These are phyloP conservation scores for Psittacula cyanocephala DNA, from an alignment of 2,113 vertebrate species.

Conservation along the genomic window DNA sequence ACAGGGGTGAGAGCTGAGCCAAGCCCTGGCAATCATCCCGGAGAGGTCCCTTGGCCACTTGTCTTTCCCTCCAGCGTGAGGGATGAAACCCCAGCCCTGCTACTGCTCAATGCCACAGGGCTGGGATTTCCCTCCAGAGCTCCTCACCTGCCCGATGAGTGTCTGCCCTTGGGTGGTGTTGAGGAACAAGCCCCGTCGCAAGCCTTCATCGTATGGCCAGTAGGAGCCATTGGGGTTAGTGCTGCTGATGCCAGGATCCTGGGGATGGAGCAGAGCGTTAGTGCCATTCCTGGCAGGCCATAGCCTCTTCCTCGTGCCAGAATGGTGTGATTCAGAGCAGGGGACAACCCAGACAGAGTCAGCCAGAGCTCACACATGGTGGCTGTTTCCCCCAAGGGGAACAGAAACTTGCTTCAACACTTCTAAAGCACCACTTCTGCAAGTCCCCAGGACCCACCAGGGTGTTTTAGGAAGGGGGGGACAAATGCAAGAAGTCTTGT, in stretches of 20 bases:
- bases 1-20: neutral
- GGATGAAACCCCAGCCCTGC: neutral
- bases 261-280: neutral
- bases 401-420: constrained; percentile 48
- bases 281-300: neutral
- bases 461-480: neutral
- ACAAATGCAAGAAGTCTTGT: neutral
- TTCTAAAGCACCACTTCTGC: constrained; percentile 54
- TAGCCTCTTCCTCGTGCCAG: neutral
- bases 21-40: neutral
- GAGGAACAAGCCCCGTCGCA: constrained; percentile 82
- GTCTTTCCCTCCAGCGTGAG: neutral
- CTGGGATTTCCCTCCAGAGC: neutral
- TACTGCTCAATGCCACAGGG: neutral
- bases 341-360: neutral
- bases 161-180: constrained; percentile 78
- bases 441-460: neutral
- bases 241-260: constrained; percentile 90
- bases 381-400: constrained; percentile 28
- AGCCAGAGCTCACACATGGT: neutral
- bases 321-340: neutral
- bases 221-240: constrained; percentile 77
- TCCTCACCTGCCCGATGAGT: constrained; percentile 83
- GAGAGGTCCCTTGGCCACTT: neutral
- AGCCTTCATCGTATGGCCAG: constrained; percentile 85